Evolutionary conservation across 2,888 invertebrate species (phyloP), one percentile per base, ranked within the genome.

Genomic region (Caenorhabditis angaria): DNA sequence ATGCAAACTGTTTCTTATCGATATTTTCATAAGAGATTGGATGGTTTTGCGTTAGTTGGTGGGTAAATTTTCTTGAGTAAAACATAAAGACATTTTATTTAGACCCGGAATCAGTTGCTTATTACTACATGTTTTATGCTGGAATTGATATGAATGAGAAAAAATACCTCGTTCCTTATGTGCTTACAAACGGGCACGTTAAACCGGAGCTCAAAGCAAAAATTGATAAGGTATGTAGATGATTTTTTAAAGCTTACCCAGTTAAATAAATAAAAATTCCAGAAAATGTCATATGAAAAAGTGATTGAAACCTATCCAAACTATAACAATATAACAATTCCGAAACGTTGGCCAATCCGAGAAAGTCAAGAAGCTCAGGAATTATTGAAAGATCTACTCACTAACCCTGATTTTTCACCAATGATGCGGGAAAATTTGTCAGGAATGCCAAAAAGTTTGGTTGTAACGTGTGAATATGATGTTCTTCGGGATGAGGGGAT

Each of bases 391-490:
- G 69, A 64, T 0, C 70, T 77, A 62, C 62, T 87, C 6, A 51
- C 74, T 20, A 81, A 87, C 65, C 86, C 87, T 0, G 83, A 82
- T 55, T 87, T 88, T 51, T 84, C 87, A 27, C 89, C 89, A 8
- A 80, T 88, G 78, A 85, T 89, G 83, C 70, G 83, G 1, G 61
- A 74, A 24, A 61, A 76, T 50, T 66, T 88, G 14, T 61, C 55
- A 3, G 82, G 79, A 18, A 76, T 88, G 48, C 88, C 89, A 0
- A 78, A 82, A 32, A 82, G 88, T 5, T 87, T 88, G 54, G 77
- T 89, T 32, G 80, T 88, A 18, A 88, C 88, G 18, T 86, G 88
- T 35, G 87, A 89, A 57, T 88, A 85, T 74, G 89, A 89, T 65
- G 86, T 88, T 0, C 80, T 88, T 22, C 72, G 89, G 6, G 89